Conservation (phyloP, 1,140 invertebrate genomes). For the Aricia agestis region DNA sequence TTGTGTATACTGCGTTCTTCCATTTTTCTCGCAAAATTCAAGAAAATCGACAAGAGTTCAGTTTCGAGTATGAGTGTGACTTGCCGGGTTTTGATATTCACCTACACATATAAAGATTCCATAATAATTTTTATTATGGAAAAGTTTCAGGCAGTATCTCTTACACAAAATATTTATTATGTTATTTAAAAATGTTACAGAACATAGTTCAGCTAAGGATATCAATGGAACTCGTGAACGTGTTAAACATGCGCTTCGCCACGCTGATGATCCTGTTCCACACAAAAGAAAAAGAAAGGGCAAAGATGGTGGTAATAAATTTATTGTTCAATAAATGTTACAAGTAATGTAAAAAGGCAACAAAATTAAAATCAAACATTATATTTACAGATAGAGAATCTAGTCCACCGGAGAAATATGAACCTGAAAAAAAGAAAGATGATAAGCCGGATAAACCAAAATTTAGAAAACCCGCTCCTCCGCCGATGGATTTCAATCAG, state of each 20-base stretch:
- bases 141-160: too few relatives aligned
- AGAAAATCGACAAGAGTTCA: too few relatives aligned
- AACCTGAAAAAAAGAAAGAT: slow-evolving; percentile 69
- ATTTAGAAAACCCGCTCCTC: slow-evolving; percentile 76
- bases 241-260: slow-evolving; percentile 85
- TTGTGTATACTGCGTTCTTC: too few relatives aligned
- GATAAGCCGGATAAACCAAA: slow-evolving; percentile 78
- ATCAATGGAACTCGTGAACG: slow-evolving; percentile 81
- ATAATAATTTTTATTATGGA: too few relatives aligned
- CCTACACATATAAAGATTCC: too few relatives aligned
- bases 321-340: not conserved
- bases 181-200: slow-evolving; percentile 32
- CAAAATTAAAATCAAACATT: too few relatives aligned
- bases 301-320: slow-evolving; percentile 40
- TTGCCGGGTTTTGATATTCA: too few relatives aligned
- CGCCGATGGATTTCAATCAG: slow-evolving; percentile 84
- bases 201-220: slow-evolving; percentile 61
- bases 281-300: slow-evolving; percentile 80
- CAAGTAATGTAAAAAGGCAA: too few relatives aligned
- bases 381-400: slow-evolving; percentile 33
- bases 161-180: too few relatives aligned
- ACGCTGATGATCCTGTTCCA: slow-evolving; percentile 83
- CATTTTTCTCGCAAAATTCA: too few relatives aligned
- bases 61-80: too few relatives aligned
- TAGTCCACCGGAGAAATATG: slow-evolving; percentile 60